Base-by-base conservation (phyloP, 2,797 vertebrate species). In the Paguma larvata region DNA sequence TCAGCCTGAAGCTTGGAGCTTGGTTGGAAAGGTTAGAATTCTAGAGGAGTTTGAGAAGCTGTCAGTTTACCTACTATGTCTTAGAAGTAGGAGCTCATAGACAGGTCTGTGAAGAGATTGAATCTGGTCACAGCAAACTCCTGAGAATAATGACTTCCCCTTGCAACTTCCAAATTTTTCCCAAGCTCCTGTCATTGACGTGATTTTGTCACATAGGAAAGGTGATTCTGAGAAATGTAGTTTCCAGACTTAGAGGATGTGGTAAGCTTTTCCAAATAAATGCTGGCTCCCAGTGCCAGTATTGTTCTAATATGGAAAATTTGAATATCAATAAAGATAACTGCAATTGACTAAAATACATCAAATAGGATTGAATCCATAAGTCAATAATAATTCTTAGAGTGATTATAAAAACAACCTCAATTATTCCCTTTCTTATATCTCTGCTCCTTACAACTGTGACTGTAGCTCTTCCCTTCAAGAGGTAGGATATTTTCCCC, bases 371-470 rank as follows among this genome's bases (percentile, higher is more conserved):
- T 88, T 70, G 84, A 48, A 8, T 41, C 15, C 16, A 1, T 23
- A 38, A 46, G 13, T 91, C 78, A 89, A 84, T 62, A 96, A 92
- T 65, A 21, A 72, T 79, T 72, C 30, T 65, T 67, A 67, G 46
- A 48, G 1, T 67, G 41, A 63, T 7, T 79, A 56, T 44, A 89
- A 46, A 77, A 95, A 59, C 3, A 41, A 32, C 75, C 18, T 83
- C 38, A 59, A 41, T 27, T 77, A 75, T 21, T n/a, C 70, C 44
- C 68, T 83, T 83, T 9, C 4, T 41, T 86, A 1, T 63, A 65
- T 88, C 67, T 80, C 12, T 19, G 4, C 27, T 21, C 13, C 18
- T 90, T 92, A 62, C 2, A 4, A 48, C 23, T 77, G 14, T 77
- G 48, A 88, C 21, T 59, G 27, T 11, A 68, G 48, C n/a, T 59